phyloP scores from a whole-genome alignment of 2,888 invertebrate species.

The Oxycera nigricornis region DNA sequence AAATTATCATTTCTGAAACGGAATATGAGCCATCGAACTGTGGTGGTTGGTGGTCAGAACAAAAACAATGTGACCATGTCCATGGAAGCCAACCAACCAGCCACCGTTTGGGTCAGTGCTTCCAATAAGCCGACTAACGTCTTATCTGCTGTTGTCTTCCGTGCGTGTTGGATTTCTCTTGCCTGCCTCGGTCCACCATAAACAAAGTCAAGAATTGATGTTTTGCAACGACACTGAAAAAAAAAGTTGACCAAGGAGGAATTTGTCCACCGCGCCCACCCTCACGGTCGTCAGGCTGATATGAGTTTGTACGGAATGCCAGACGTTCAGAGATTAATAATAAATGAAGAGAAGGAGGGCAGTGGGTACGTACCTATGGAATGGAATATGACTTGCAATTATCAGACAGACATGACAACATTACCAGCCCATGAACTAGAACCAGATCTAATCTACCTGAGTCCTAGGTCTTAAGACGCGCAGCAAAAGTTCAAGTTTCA shows the following conservation, averaged over 20 bases:
- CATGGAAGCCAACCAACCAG: conserved; percentile 26
- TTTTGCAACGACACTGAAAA: conserved; percentile 22
- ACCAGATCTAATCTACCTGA: no score
- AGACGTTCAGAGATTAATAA: no score
- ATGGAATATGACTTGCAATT: no score
- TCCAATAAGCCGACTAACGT: neutral
- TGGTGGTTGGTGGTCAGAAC: neutral
- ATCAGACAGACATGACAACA: no score
- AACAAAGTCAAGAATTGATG: conserved; percentile 18
- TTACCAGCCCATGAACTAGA: no score
- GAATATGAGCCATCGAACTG: neutral
- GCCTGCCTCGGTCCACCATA: neutral
- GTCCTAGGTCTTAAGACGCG: no score
- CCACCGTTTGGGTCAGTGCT: neutral
- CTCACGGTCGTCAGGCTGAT: no score
- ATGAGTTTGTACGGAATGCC: no score
- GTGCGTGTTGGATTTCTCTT: neutral
- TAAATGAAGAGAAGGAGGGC: no score
- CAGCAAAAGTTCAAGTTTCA: no score
- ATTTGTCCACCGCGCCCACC: no score
- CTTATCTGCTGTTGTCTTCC: neutral
- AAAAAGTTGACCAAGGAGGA: conserved; percentile 9
- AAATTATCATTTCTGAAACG: conserved; percentile 7
- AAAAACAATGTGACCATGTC: conserved; percentile 2
- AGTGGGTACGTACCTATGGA: no score